Percentiles rank a stretch among this genome's conserved stretches.
phyloP scores from a whole-genome alignment of 2,888 invertebrate species.

The Torymus aiolomorphi region DNA sequence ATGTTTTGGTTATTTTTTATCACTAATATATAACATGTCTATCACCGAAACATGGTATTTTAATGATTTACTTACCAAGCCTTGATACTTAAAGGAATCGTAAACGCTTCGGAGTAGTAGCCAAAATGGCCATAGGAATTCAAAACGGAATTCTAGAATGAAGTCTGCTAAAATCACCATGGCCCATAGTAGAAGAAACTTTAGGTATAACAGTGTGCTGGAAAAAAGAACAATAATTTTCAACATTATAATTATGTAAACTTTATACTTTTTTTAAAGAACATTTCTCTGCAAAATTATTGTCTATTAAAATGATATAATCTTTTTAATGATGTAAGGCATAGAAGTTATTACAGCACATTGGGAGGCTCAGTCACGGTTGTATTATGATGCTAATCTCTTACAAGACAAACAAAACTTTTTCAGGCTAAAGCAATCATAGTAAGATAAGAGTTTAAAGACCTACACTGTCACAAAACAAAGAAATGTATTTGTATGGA shows the following conservation, averaged over 20 bases:
- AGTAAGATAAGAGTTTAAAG: no score
- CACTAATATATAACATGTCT: neutral
- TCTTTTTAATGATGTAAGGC: constrained; percentile 1
- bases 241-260: neutral
- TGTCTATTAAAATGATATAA: no score
- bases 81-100: constrained; percentile 98
- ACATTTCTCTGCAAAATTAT: no score
- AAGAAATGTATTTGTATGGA: no score
- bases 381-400: no score
- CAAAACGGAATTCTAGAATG: constrained; percentile 98
- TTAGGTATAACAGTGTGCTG: constrained; percentile 95
- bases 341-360: neutral
- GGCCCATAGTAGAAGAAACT: constrained; percentile 96
- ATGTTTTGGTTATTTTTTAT: constrained; percentile 15
- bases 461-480: no score
- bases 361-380: no score
- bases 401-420: no score
- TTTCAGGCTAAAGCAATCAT: no score
- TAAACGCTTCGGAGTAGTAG: constrained; percentile 95
- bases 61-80: constrained; percentile 84
- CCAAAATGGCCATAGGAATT: constrained; percentile 99
- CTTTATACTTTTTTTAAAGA: neutral
- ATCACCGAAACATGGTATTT: neutral
- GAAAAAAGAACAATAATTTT: constrained; percentile 72
- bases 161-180: constrained; percentile 96